Evolutionary conservation across 2,888 invertebrate species (phyloP), one percentile per base, ranked within the genome.

Genomic region (Acleris emargana): DNA sequence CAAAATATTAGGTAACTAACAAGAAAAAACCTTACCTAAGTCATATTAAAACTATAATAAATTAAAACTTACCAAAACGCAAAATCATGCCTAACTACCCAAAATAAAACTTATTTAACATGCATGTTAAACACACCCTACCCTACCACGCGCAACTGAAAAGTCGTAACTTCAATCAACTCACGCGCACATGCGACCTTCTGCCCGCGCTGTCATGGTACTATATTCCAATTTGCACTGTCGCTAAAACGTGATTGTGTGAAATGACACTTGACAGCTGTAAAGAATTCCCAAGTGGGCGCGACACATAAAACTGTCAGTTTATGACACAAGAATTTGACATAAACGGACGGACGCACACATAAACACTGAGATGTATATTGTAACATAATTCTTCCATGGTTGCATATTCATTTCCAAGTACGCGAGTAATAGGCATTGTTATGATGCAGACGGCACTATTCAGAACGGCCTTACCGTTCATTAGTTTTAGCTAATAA

Each of bases 171-270:
- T 25, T 5, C 22, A 47, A 49, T 53, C 43, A 13, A 47, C 38
- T 42, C 53, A 58, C 17, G 38, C 50, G 32, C 50, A 49, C 42
- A 25, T 53, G 17, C 9, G 52, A n/a, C 52, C 18, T 58, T 42
- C 45, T 61, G 6, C 52, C 28, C 42, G 5, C 28, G 18, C n/a
- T 17, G 25, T 38, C 25, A 53, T 9, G 47, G 55, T 55, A 55
- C 49, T 64, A 64, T 60, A 64, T 64, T 64, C 53, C 64, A 64
- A 64, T 64, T 64, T 64, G 28, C 64, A 32, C 59, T 55, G 59
- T 64, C 64, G 58, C 53, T 43, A 32, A 25, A 49, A 38, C 43
- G 64, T 64, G 64, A 64, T 64, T 64, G 64, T 64, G 59, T 54
- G 49, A 43, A 64, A 64, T 64, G 59, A 64, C 64, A 64, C 42